These are phyloP conservation scores for Acanthosepion esculentum DNA, from an alignment of 2,888 invertebrate species.

Conservation along the genomic window DNA sequence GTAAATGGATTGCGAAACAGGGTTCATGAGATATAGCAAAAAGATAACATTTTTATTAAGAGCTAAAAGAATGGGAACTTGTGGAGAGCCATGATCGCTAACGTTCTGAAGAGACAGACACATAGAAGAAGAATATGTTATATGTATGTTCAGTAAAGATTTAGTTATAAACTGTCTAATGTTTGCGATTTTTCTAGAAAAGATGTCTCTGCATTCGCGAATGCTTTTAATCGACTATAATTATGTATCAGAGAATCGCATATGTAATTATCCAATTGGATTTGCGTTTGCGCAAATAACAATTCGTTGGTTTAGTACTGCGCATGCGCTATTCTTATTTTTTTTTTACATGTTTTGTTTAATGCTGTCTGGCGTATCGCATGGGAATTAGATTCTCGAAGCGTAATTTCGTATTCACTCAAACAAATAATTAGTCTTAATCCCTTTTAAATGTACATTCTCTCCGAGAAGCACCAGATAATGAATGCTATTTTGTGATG, in stretches of 20 bases:
- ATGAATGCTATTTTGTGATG: not conserved
- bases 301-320: not conserved
- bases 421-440: not conserved
- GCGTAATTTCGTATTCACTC: not conserved
- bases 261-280: not conserved
- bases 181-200: not conserved
- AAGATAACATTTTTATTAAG: too few species aligned
- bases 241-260: not conserved
- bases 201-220: not conserved
- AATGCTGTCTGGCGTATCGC: not conserved
- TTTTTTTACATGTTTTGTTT: not conserved
- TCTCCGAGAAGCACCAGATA: not conserved
- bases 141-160: not conserved
- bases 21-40: too few species aligned
- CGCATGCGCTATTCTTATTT: not conserved
- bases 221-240: constrained; percentile 15
- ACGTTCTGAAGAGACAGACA: too few species aligned
- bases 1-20: too few species aligned
- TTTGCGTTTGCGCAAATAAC: not conserved
- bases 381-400: not conserved
- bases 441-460: not conserved
- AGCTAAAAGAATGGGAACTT: too few species aligned
- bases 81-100: too few species aligned
- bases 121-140: too few species aligned
- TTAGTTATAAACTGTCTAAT: too few species aligned